A percentile compares a stretch with the other conserved stretches of the same genome.
Evolutionary conservation across 2,888 invertebrate genomes (phyloP).

Genomic region (Ferrisia virgata): DNA sequence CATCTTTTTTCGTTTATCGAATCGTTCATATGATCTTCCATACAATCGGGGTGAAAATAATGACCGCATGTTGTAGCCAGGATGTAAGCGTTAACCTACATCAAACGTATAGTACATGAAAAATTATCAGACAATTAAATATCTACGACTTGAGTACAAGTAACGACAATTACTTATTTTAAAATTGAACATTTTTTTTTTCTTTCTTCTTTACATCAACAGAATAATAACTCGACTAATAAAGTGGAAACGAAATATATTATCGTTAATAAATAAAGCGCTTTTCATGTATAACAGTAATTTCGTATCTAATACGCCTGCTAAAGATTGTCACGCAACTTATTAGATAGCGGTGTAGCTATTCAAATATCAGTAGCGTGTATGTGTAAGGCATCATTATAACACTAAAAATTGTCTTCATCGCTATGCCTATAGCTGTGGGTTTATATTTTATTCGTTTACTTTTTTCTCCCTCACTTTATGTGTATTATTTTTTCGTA

Average conservation of each 20-base stretch:
- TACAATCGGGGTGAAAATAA: conserved; percentile 21
- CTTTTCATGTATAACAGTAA: conserved; percentile 26
- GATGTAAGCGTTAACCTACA: conserved; percentile 8
- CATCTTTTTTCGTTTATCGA: conserved; percentile 17
- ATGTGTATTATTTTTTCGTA: not conserved
- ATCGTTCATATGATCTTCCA: conserved; percentile 18
- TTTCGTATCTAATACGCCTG: conserved; percentile 26
- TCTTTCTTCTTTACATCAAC: too few relatives aligned
- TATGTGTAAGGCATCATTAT: conserved; percentile 23
- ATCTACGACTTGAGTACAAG: too few relatives aligned
- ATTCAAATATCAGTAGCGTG: conserved; percentile 11
- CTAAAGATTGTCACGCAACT: conserved; percentile 26
- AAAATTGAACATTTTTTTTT: not conserved
- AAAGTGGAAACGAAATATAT: conserved; percentile 28
- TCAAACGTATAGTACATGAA: not conserved
- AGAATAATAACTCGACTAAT: not conserved
- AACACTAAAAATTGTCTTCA: conserved; percentile 28
- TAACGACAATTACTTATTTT: too few relatives aligned
- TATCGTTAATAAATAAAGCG: conserved; percentile 21
- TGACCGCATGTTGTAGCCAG: conserved; percentile 35
- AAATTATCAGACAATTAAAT: not conserved
- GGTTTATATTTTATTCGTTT: too few relatives aligned
- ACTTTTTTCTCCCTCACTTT: not conserved
- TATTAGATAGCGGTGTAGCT: conserved; percentile 24
- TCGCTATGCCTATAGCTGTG: not conserved